Base-by-base conservation (phyloP, 2,888 invertebrate species). In the Parochlus steinenii region DNA sequence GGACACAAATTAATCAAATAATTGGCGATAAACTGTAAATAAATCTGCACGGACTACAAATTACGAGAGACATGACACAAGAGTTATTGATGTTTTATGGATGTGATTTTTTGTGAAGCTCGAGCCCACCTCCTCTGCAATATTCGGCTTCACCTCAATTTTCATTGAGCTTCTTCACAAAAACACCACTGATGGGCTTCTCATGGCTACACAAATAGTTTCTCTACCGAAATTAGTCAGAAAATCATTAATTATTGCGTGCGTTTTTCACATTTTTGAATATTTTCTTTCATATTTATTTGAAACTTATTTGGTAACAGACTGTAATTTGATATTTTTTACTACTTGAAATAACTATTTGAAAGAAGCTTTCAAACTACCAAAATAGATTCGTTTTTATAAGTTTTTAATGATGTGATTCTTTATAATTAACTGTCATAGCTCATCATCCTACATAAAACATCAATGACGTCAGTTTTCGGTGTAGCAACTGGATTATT, bases 241-340 rank as follows among this genome's bases (percentile, higher is more conserved):
- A n/a, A 36, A 36, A 14, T 30, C 23, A 29, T 36, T 36, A 30
- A 28, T 30, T 30, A 25, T 36, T 29, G 36, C 36, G 36, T 36
- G 36, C 29, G 29, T 30, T 23, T 29, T 25, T n/a, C n/a, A n/a
- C n/a, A n/a, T n/a, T n/a, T n/a, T n/a, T n/a, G n/a, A n/a, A n/a
- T n/a, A n/a, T n/a, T n/a, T n/a, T n/a, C n/a, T n/a, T n/a, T n/a
- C n/a, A n/a, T n/a, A n/a, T n/a, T n/a, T n/a, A n/a, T n/a, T n/a
- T n/a, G n/a, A n/a, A n/a, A n/a, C n/a, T n/a, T n/a, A n/a, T n/a
- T n/a, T n/a, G n/a, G n/a, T n/a, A n/a, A 36, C 23, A 28, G 30
- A 30, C 30, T 36, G 36, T 36, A 36, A 36, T 36, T 30, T 36
- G 36, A 36, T 36, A 36, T 36, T 36, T 36, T 36, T 28, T 23